A percentile compares a stretch with the other conserved stretches of the same genome.
These are phyloP conservation scores for Daboia siamensis DNA, from an alignment of 2,113 vertebrate genomes.

Conservation along the genomic window DNA sequence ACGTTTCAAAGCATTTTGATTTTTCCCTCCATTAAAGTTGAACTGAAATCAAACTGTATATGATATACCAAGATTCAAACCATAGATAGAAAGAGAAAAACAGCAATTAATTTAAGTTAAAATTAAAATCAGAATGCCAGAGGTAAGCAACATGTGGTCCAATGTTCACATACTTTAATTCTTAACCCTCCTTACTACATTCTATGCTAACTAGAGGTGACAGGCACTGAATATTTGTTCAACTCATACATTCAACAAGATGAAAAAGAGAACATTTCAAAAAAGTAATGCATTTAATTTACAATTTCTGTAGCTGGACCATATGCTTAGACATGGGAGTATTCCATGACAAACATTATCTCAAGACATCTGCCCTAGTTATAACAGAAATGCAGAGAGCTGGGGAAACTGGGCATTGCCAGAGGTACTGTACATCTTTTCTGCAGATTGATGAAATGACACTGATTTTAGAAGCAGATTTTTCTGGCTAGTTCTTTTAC, in stretches of 20 bases:
- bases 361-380: background rate
- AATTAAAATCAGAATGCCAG: conserved; percentile 13
- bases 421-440: background rate
- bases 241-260: background rate
- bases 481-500: background rate
- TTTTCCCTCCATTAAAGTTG: conserved; percentile 45
- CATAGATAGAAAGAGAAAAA: background rate
- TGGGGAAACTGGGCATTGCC: background rate
- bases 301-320: background rate
- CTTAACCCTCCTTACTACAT: background rate
- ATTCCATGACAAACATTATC: background rate
- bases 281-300: background rate
- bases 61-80: background rate
- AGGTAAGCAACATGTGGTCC: background rate
- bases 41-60: conserved; percentile 3
- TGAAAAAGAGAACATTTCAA: background rate
- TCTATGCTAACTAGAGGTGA: background rate
- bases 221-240: background rate
- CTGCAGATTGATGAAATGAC: background rate
- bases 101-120: conserved; percentile 23
- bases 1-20: conserved; percentile 42
- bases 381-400: background rate
- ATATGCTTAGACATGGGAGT: background rate
- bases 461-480: background rate
- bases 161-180: background rate